phyloP scores from a whole-genome alignment of 2,797 vertebrate genomes.

The Crypturellus tataupa region DNA sequence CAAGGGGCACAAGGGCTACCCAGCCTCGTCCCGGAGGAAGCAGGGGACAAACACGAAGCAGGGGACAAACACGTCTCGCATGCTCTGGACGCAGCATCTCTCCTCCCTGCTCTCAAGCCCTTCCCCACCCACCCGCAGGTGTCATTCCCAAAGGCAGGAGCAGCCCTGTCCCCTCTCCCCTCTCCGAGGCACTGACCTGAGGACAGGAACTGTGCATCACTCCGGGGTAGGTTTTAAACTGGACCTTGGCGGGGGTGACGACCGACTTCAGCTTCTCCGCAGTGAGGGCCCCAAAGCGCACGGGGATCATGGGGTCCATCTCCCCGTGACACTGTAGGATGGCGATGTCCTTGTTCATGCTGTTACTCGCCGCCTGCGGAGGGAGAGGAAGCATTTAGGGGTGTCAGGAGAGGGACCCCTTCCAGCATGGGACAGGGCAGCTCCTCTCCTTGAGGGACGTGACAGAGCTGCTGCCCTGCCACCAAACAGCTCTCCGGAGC shows the following conservation, averaged over 20 bases:
- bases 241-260: conserved; percentile 88
- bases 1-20: rapidly evolving
- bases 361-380: conserved; percentile 79
- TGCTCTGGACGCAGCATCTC: not conserved
- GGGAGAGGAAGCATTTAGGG: not conserved
- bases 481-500: not conserved
- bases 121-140: rapidly evolving
- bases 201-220: conserved; percentile 92
- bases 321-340: conserved; percentile 98
- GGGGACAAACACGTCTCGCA: rapidly evolving
- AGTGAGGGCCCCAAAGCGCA: conserved; percentile 90
- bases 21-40: rapidly evolving
- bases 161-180: not conserved
- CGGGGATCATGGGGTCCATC: conserved; percentile 91
- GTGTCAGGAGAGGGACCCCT: not conserved
- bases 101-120: not conserved
- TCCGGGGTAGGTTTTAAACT: conserved; percentile 91
- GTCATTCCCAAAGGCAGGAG: rapidly evolving
- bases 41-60: rapidly evolving
- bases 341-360: conserved; percentile 88
- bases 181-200: conserved; percentile 82
- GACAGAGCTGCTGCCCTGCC: not conserved
- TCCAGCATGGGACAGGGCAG: rapidly evolving
- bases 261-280: conserved; percentile 91
- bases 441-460: not conserved